Evolutionary conservation across 2,888 invertebrate species (phyloP), one percentile per base, ranked within the genome.

Genomic region (Drosophila ezoana): DNA sequence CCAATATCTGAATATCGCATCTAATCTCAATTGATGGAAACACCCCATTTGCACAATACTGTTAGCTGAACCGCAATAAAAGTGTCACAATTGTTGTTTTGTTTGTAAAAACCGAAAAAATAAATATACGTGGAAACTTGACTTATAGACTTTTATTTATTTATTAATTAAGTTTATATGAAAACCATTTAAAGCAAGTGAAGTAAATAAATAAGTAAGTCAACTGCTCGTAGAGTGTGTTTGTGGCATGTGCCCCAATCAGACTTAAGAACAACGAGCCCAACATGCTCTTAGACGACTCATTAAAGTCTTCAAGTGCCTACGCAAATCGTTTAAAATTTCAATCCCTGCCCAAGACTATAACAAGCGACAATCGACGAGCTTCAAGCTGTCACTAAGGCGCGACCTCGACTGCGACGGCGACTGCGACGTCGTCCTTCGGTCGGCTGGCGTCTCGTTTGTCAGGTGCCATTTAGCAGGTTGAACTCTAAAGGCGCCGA

Each of bases 401-500:
- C 28, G 28, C 38, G 56, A 48, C 38, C 41, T 54, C 14, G 18
- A 32, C 10, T n/a, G 16, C 18, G 44, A 37, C 14, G 14, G 18
- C 32, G 28, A n/a, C 10, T 18, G 16, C 28, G 32, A 16, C 41
- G 45, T 28, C 28, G 60, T 43, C 60, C 48, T 58, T 65, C 43
- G 48, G 44, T 67, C 23, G 28, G 45, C 33, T 61, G 64, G 9
- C 33, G 11, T 56, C 47, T 45, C 51, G 56, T 68, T 51, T 67
- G 52, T 40, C 63, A 47, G 51, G 16, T 43, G 68, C 48, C 52
- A 59, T 68, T 69, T 65, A 61, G 67, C 67, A 79, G 75, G 81
- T 75, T 86, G 84, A 88, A 86, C 88, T 85, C 80, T 76, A 74
- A 72, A 86, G 87, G 81, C 81, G 81, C 72, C 81, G 76, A 86